Evolutionary conservation across 2,113 vertebrate genomes (phyloP).

Genomic region (Dromiciops gliroides): DNA sequence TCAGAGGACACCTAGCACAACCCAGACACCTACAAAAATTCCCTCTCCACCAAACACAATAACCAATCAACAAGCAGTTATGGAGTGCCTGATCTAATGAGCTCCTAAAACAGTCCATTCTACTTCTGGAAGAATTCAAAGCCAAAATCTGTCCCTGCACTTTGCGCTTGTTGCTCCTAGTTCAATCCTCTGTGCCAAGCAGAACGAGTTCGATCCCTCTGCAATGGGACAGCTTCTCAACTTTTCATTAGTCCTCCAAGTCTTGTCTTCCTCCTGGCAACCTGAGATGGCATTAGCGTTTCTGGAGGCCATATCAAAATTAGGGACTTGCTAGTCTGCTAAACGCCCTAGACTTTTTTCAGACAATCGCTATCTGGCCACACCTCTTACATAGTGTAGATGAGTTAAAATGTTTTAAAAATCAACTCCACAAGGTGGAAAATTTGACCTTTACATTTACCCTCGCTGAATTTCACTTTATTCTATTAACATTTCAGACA

Average conservation of each 20-base stretch:
- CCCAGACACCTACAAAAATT: background rate
- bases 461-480: background rate
- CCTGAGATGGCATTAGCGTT: background rate
- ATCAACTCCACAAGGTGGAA: background rate
- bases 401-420: background rate
- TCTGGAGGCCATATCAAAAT: background rate
- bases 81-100: too few relatives aligned
- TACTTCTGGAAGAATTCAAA: background rate
- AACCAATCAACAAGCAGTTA: background rate
- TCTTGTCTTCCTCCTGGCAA: background rate
- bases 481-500: background rate
- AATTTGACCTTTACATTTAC: background rate
- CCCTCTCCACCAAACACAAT: background rate
- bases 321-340: too few relatives aligned
- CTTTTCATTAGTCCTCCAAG: background rate
- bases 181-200: background rate
- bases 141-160: background rate
- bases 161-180: background rate
- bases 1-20: background rate
- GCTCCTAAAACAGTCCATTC: background rate
- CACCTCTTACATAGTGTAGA: background rate
- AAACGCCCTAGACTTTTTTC: too few relatives aligned
- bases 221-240: background rate
- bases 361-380: background rate
- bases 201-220: background rate